Base-by-base conservation (phyloP, 2,888 invertebrate genomes). In the Drosophila phalerata region DNA sequence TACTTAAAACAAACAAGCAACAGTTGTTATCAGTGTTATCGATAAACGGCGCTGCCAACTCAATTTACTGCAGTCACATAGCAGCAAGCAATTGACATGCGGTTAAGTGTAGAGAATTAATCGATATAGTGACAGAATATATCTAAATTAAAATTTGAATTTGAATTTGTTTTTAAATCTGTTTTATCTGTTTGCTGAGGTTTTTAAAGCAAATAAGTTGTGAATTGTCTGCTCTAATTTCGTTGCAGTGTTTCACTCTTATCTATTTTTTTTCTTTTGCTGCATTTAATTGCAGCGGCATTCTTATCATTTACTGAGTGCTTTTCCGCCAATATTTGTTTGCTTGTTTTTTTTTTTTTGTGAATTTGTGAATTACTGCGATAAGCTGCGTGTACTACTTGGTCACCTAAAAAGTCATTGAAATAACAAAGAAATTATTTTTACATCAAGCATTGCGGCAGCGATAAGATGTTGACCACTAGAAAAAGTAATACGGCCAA, bases 401-500 rank as follows among this genome's bases (percentile, higher is more conserved):
- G 62, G 30, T 43, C 45, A 28, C 22, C 48, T 40, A 28, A 30
- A 30, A 65, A 28, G 19, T 37, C 57, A 60, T 65, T 28, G n/a
- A 42, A 43, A 51, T 28, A 45, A 63, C 62, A 73, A 64, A 57
- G 64, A 60, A 66, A 58, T 81, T 66, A 69, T 66, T 81, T 79
- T 49, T 37, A 60, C 69, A 79, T 72, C 48, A 66, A 34, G 15
- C 52, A 56, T 51, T 43, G 49, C 57, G 43, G 48, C 49, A n/a
- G 68, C 68, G 82, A 85, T 81, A 85, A 75, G 69, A 32, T 19
- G 55, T 34, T 47, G 40, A 55, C n/a, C 51, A 55, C 60, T 77
- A 60, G 38, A 73, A 52, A 52, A 66, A 37, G 47, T 56, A 72
- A 78, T 67, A 42, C 76, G 77, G 65, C 60, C 28, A 60, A 11